Conservation (phyloP, 2,888 invertebrate genomes). For the Protodeltote pygarga region DNA sequence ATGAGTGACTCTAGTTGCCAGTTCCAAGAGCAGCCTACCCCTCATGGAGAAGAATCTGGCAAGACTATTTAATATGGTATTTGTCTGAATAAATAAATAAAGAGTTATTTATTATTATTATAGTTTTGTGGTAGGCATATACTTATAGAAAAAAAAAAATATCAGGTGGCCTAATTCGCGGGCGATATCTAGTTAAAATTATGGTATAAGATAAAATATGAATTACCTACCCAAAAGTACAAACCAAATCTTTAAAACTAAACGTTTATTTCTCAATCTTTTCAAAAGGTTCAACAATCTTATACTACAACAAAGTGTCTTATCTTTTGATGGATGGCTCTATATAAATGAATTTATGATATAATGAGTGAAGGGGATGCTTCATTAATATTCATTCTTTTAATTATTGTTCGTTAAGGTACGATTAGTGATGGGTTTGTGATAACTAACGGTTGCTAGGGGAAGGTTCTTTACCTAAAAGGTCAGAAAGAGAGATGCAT, state of each 20-base stretch:
- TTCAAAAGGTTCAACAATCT: conserved; percentile 18
- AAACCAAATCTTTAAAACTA: not conserved
- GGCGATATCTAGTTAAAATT: too few relatives aligned
- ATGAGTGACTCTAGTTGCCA: too few relatives aligned
- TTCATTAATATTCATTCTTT: conserved; percentile 69
- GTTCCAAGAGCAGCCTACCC: too few relatives aligned
- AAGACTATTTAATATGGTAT: too few relatives aligned
- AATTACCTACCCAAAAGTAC: too few relatives aligned
- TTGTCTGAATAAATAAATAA: too few relatives aligned
- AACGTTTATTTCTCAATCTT: conserved; percentile 25
- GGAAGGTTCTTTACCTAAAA: conserved; percentile 6
- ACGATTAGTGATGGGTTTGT: conserved; percentile 33
- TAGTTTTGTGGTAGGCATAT: too few relatives aligned
- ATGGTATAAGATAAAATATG: too few relatives aligned
- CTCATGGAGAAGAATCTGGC: too few relatives aligned
- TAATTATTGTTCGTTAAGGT: conserved; percentile 64
- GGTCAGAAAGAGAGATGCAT: not conserved
- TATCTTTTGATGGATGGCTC: conserved; percentile 53
- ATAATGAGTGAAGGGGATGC: conserved; percentile 58
- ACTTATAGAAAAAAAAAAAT: too few relatives aligned
- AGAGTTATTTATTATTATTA: too few relatives aligned
- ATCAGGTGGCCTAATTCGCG: too few relatives aligned
- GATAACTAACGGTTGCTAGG: conserved; percentile 37
- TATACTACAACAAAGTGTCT: conserved; percentile 26
- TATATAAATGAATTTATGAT: conserved; percentile 65